phyloP scores from a whole-genome alignment of 2,113 vertebrate species.

The Ochotona princeps region DNA sequence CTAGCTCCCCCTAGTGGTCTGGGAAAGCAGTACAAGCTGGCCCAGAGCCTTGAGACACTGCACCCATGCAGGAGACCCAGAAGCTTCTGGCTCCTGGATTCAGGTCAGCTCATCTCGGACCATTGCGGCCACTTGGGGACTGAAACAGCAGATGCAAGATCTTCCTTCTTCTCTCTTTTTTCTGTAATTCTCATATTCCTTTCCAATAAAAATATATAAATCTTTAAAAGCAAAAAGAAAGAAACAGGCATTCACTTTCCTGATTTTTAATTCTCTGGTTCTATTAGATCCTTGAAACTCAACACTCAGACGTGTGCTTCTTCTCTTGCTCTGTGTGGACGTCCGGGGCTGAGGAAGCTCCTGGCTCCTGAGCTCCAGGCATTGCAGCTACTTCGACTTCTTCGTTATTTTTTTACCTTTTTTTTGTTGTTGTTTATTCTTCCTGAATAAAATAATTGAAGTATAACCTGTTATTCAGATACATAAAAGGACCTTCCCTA shows the following conservation, averaged over 20 bases:
- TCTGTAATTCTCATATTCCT: no score
- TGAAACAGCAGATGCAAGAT: no score
- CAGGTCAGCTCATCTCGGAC: no score
- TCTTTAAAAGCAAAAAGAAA: no score
- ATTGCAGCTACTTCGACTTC: not conserved
- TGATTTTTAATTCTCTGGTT: not conserved
- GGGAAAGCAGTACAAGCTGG: no score
- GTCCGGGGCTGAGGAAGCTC: not conserved
- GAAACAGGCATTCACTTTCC: not conserved
- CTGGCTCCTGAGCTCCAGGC: not conserved
- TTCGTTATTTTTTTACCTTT: constrained; percentile 5
- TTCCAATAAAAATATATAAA: no score
- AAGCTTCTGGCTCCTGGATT: no score
- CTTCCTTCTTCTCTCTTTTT: no score
- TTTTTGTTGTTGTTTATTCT: not conserved
- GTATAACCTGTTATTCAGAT: not conserved
- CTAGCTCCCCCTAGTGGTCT: no score
- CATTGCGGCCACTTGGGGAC: no score
- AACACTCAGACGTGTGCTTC: not conserved
- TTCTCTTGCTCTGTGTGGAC: not conserved
- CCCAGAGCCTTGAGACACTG: no score
- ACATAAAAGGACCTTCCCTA: not conserved
- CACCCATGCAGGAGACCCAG: no score
- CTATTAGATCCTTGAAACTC: not conserved
- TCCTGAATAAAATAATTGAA: constrained; percentile 19